Evolutionary conservation across 2,797 vertebrate genomes (phyloP).

Genomic region (Syngnathus rostellatus): DNA sequence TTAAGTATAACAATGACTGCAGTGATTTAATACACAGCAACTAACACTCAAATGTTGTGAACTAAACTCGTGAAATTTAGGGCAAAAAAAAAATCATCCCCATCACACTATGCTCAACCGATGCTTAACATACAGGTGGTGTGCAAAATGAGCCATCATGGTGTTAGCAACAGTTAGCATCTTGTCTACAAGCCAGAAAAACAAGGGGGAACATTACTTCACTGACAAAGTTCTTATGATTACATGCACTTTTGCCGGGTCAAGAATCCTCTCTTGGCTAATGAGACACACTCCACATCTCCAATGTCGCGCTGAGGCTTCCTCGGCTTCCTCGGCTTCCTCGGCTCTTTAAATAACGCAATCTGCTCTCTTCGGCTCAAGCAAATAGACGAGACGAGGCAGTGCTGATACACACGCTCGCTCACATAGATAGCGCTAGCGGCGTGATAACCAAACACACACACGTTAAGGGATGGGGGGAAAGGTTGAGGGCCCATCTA

Average conservation of each 20-base stretch:
- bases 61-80: too few relatives aligned
- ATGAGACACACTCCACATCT: slow-evolving; percentile 35
- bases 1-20: too few relatives aligned
- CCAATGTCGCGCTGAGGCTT: slow-evolving; percentile 18
- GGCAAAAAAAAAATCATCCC: too few relatives aligned
- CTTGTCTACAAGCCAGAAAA: slow-evolving; percentile 5
- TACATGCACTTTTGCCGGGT: slow-evolving; percentile 47
- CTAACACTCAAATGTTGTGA: too few relatives aligned
- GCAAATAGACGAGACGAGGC: slow-evolving; percentile 21
- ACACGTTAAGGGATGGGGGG: slow-evolving; percentile 8
- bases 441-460: slow-evolving; percentile 10
- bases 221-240: slow-evolving; percentile 37
- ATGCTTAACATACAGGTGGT: too few relatives aligned
- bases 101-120: too few relatives aligned
- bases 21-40: too few relatives aligned
- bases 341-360: slow-evolving; percentile 28
- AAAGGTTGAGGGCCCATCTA: slow-evolving; percentile 31
- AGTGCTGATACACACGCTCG: not conserved
- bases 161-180: not conserved
- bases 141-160: not conserved
- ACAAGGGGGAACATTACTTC: slow-evolving; percentile 16
- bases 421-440: not conserved
- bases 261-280: slow-evolving; percentile 45
- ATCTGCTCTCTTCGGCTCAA: slow-evolving; percentile 31
- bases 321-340: slow-evolving; percentile 16